Conservation (phyloP, 1,140 invertebrate species). For the Gryllus bimaculatus region DNA sequence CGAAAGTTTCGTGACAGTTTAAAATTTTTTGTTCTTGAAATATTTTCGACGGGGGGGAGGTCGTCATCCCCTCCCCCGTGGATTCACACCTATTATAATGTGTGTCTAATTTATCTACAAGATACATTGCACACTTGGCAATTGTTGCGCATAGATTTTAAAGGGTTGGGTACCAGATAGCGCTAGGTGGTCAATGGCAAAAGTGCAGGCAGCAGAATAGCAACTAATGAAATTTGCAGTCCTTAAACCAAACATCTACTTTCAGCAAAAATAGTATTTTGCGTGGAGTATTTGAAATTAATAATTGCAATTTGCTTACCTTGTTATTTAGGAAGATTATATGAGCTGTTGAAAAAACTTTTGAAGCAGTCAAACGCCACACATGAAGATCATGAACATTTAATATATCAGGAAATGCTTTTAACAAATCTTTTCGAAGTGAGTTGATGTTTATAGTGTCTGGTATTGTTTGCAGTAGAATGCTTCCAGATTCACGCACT, state of each 20-base stretch:
- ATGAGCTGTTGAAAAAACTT: slow-evolving; percentile 63
- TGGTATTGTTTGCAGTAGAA: slow-evolving; percentile 72
- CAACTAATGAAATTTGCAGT: not conserved
- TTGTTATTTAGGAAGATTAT: slow-evolving; percentile 57
- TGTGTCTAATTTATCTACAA: too few relatives aligned
- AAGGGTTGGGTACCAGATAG: not conserved
- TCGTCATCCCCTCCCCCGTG: too few relatives aligned
- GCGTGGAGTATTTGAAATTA: not conserved
- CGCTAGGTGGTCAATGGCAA: not conserved
- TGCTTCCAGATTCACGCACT: slow-evolving; percentile 69
- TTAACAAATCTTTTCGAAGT: slow-evolving; percentile 50
- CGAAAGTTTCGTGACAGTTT: too few relatives aligned
- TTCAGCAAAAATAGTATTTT: not conserved
- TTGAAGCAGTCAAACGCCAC: slow-evolving; percentile 62
- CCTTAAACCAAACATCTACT: not conserved
- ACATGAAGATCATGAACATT: slow-evolving; percentile 75
- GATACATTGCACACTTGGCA: too few relatives aligned
- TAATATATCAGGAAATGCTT: slow-evolving; percentile 65
- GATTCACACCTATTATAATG: too few relatives aligned
- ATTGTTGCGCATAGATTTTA: not conserved
- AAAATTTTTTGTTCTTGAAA: too few relatives aligned
- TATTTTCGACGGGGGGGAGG: too few relatives aligned
- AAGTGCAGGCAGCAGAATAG: not conserved
- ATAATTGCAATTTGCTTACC: slow-evolving; percentile 29
- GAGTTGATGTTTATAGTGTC: slow-evolving; percentile 62